These are phyloP conservation scores for Coilia nasus DNA, from an alignment of 2,797 vertebrate species.

Conservation along the genomic window DNA sequence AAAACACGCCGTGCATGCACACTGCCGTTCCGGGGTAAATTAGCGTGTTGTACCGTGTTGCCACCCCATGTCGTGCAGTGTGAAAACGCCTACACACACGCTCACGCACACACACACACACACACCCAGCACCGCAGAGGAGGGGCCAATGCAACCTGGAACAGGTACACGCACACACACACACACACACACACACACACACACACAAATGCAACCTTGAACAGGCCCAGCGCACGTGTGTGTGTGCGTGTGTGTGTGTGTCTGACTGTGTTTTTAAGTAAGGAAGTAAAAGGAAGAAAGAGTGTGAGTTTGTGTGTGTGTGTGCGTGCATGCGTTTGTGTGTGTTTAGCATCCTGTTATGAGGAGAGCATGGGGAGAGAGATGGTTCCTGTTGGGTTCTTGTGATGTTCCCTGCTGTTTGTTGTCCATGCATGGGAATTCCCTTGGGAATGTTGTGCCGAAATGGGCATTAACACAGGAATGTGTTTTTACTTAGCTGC, in stretches of 20 bases:
- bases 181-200: not conserved
- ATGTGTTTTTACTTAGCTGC: constrained; percentile 28
- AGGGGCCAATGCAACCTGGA: too few species aligned
- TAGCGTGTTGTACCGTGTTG: too few species aligned
- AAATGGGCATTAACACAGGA: constrained; percentile 25
- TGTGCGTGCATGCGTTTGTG: constrained; percentile 22
- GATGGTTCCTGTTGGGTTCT: not conserved
- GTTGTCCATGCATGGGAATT: not conserved
- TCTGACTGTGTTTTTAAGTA: not conserved
- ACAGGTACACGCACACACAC: not conserved
- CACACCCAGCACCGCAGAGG: not conserved
- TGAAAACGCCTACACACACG: constrained; percentile 49
- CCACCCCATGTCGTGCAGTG: too few species aligned
- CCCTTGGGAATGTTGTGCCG: constrained; percentile 11
- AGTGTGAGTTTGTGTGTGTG: not conserved
- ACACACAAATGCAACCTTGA: too few species aligned
- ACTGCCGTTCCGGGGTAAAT: too few species aligned
- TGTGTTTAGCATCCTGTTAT: constrained; percentile 12
- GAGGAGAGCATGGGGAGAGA: not conserved
- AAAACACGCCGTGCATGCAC: too few species aligned
- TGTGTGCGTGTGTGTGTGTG: not conserved
- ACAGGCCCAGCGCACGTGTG: too few species aligned
- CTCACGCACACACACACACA: not conserved
- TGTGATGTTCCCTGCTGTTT: not conserved
- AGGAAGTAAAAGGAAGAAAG: too few species aligned